Conservation (phyloP, 1,140 invertebrate genomes). For the Drosophila eugracilis region DNA sequence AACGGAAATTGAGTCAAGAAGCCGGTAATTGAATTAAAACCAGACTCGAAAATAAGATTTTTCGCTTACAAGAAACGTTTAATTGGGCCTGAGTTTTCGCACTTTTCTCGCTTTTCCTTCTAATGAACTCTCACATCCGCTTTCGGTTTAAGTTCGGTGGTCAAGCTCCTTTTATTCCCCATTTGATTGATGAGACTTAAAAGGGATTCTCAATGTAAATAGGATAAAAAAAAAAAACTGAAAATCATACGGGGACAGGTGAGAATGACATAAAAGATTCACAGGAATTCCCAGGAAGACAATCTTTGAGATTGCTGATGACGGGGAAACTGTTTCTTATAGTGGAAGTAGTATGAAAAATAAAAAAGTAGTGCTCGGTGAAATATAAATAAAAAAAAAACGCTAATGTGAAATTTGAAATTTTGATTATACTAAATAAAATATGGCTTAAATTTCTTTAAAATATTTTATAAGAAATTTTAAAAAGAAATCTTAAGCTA, state of each 20-base stretch:
- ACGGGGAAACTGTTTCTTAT: no score
- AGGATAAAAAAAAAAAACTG: not conserved
- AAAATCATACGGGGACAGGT: not conserved
- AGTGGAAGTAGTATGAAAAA: no score
- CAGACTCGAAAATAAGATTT: not conserved
- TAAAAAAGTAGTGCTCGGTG: no score
- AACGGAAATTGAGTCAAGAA: conserved; percentile 27
- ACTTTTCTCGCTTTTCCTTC: not conserved
- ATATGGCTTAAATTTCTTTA: no score
- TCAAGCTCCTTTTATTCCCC: conserved; percentile 2
- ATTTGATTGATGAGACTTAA: not conserved
- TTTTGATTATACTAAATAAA: no score
- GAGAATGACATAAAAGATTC: not conserved
- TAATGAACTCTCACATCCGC: conserved; percentile 6
- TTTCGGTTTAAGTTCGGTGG: not conserved
- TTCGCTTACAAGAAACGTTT: conserved; percentile 4
- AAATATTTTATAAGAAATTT: no score
- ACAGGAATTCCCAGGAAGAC: no score
- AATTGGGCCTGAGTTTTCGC: conserved; percentile 9
- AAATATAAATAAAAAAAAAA: no score
- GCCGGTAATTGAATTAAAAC: conserved; percentile 35
- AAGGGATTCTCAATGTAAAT: not conserved
- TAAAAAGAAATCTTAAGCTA: no score
- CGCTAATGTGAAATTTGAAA: no score
- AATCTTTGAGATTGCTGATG: no score